These are phyloP conservation scores for Brachionus rotundiformis DNA, from an alignment of 1,140 invertebrate species.

Conservation along the genomic window DNA sequence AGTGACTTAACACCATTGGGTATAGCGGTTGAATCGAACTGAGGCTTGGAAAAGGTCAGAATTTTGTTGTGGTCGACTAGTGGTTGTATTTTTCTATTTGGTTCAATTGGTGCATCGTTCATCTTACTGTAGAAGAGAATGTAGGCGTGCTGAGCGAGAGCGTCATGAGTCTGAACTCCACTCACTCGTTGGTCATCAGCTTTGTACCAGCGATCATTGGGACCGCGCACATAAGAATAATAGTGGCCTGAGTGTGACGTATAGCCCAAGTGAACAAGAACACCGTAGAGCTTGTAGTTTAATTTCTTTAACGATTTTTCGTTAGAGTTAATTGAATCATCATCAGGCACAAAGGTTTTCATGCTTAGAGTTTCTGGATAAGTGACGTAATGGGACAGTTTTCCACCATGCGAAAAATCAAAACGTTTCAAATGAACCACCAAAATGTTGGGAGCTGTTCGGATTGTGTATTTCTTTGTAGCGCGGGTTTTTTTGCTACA, in stretches of 20 bases:
- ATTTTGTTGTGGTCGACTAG: background rate
- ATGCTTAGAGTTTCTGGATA: slow-evolving; percentile 41
- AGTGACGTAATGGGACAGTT: slow-evolving; percentile 45
- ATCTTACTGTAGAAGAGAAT: slow-evolving; percentile 48
- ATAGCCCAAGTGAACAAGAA: slow-evolving; percentile 47
- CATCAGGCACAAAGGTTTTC: slow-evolving; percentile 36
- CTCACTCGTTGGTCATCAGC: slow-evolving; percentile 46
- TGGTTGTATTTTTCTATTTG: background rate
- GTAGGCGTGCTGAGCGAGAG: slow-evolving; percentile 36
- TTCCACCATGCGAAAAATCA: slow-evolving; percentile 43
- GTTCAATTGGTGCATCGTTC: background rate
- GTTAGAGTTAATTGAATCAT: background rate
- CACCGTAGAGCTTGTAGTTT: slow-evolving; percentile 49
- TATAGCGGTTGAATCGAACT: background rate
- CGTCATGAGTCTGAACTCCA: background rate
- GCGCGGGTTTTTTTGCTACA: slow-evolving; percentile 53
- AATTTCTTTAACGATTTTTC: slow-evolving; percentile 30
- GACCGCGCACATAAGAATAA: slow-evolving; percentile 43
- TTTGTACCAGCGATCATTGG: slow-evolving; percentile 48
- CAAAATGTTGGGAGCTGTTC: slow-evolving; percentile 31
- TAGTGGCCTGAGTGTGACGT: slow-evolving; percentile 49
- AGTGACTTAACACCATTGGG: background rate
- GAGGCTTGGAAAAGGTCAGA: background rate
- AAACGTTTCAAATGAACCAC: slow-evolving; percentile 48
- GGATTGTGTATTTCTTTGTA: slow-evolving; percentile 44